Evolutionary conservation across 37 sponge, comb jelly and placozoan species (phyloP), one percentile per base, ranked within the genome.

Genomic region (Cliona cf. orientalis): DNA sequence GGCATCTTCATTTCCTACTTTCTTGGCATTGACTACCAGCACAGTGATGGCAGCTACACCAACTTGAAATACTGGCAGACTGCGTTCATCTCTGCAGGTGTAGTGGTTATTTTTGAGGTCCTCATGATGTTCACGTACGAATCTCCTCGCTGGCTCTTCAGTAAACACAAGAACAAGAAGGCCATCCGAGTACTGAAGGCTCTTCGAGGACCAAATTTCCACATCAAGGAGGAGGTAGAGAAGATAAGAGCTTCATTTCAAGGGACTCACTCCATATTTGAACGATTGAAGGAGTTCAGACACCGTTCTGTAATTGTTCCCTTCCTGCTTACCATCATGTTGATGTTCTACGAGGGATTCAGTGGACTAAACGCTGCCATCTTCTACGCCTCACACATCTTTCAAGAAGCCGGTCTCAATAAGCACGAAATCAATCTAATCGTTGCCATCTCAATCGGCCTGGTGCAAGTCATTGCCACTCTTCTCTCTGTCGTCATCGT

Each of bases 321-420:
- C 19, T 36, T 87, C 11, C 7, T 72, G 14, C 49, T 87, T 2
- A 59, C 63, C 11, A 35, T 81, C 23, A 44, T 69, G 1, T 21
- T 91, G n/a, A 82, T 87, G 84, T 42, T 73, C 36, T 90, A 90
- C 26, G 88, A 87, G 60, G 88, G 77, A 77, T 67, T 86, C 19
- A 60, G 66, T 43, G 94, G 94, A 21, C 76, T 94, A 32, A 86
- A 86, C 72, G 87, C 87, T 4, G 79, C 92, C 12, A 44, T 77
- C 0, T 90, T 87, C 42, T 90, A 60, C 70, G 75, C 88, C 6
- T 67, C 73, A 23, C 57, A 53, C 0, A 84, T 94, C 37, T 73
- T 87, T n/a, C 6, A 69, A 0, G 22, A 53, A 1, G 84, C 81
- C 31, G 62, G 64, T 0, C 3, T 79, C 0, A 36, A 39, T 21